Conservation (phyloP, 2,113 vertebrate species). For the Eonycteris spelaea region DNA sequence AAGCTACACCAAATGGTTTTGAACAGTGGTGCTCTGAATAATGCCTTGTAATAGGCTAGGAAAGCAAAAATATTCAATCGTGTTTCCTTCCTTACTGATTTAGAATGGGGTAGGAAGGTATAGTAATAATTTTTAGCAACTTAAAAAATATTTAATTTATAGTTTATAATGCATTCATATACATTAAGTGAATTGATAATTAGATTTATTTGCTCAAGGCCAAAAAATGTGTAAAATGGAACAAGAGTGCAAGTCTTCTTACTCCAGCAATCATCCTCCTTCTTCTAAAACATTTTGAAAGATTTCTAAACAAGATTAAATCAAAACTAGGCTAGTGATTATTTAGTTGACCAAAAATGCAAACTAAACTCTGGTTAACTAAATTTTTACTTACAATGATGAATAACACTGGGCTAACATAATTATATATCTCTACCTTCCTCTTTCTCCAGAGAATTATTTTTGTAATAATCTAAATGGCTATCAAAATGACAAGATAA, state of each 20-base stretch:
- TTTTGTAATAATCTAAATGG: neutral
- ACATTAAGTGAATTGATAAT: neutral
- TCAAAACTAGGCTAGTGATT: neutral
- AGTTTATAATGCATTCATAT: neutral
- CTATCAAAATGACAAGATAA: neutral
- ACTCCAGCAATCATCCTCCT: neutral
- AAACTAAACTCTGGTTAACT: neutral
- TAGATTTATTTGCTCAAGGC: neutral
- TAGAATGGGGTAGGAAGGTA: neutral
- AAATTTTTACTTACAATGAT: conserved; percentile 13
- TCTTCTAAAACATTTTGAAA: neutral
- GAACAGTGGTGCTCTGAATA: neutral
- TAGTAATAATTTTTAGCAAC: neutral
- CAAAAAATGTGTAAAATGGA: neutral
- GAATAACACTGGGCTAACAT: neutral
- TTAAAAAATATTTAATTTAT: neutral
- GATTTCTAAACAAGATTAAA: neutral
- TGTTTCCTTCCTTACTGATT: neutral
- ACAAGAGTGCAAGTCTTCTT: neutral
- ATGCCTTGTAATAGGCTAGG: neutral
- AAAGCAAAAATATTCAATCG: neutral
- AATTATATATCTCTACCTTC: neutral
- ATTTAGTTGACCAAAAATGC: neutral
- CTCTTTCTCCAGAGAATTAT: neutral
- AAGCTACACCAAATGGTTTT: neutral